Evolutionary conservation across 2,113 vertebrate species (phyloP).

Genomic region (Macrotis lagotis): DNA sequence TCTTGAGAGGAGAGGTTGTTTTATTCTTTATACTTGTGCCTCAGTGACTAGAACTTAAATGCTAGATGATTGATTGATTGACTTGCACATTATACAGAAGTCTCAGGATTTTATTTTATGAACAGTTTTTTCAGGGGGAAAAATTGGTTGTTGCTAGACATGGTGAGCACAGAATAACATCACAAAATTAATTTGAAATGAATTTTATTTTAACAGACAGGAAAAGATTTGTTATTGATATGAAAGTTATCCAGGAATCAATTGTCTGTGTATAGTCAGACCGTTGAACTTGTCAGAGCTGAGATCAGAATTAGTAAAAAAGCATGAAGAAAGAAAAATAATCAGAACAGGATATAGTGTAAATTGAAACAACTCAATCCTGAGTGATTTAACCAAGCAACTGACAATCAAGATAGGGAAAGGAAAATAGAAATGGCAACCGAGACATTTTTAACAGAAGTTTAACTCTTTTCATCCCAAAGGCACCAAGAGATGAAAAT

Average conservation of each 20-base stretch:
- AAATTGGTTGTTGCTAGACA: neutral
- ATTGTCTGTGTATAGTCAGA: neutral
- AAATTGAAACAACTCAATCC: neutral
- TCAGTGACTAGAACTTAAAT: neutral
- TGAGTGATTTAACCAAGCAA: neutral
- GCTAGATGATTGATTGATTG: neutral
- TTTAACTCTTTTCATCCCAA: neutral
- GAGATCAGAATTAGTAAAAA: neutral
- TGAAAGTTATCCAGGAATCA: conserved; percentile 1
- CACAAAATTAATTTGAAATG: neutral
- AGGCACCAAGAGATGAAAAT: neutral
- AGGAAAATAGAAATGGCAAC: neutral
- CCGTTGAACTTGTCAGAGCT: neutral
- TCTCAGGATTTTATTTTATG: neutral
- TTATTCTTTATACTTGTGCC: neutral
- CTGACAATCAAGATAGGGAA: neutral
- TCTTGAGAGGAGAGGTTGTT: neutral
- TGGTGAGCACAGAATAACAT: neutral
- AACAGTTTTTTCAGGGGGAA: neutral
- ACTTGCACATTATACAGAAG: neutral
- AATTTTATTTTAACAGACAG: neutral
- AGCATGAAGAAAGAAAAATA: neutral
- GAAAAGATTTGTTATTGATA: neutral
- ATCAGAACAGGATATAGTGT: neutral
- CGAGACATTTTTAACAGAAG: neutral